Conservation (phyloP, 2,113 vertebrate species). For the Balaenoptera acutorostrata region DNA sequence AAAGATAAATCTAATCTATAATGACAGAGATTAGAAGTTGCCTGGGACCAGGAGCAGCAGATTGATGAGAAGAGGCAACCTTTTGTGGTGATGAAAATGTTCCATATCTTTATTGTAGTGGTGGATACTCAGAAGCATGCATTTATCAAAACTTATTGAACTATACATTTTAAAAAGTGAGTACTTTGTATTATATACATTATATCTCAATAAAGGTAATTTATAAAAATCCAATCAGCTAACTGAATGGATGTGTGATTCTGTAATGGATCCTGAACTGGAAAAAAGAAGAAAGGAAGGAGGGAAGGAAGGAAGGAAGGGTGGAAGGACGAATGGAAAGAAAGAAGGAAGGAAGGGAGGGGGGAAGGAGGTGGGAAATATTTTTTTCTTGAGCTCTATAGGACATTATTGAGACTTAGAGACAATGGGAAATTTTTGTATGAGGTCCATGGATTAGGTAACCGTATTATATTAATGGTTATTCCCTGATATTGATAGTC, state of each 20-base stretch:
- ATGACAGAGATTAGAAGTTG: not conserved
- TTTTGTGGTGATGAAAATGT: not conserved
- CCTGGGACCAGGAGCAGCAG: not conserved
- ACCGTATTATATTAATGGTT: not conserved
- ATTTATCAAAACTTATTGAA: not conserved
- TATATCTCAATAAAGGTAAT: not conserved
- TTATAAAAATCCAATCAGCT: not conserved
- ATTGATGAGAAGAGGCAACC: not conserved
- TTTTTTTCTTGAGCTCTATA: not conserved
- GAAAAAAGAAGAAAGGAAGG: not conserved
- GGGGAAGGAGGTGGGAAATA: not conserved
- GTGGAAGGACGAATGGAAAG: too few species aligned
- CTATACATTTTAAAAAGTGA: too few species aligned
- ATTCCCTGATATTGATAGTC: not conserved
- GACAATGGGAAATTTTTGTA: not conserved
- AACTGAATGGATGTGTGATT: not conserved
- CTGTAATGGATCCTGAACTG: not conserved
- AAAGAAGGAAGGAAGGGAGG: not conserved
- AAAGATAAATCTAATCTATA: not conserved
- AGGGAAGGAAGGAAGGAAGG: not conserved
- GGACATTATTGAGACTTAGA: not conserved
- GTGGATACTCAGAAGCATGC: too few species aligned
- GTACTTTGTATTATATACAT: not conserved
- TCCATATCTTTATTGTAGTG: not conserved
- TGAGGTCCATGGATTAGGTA: not conserved